Conservation (phyloP, 2,888 invertebrate genomes). For the Pegoplata infirma region DNA sequence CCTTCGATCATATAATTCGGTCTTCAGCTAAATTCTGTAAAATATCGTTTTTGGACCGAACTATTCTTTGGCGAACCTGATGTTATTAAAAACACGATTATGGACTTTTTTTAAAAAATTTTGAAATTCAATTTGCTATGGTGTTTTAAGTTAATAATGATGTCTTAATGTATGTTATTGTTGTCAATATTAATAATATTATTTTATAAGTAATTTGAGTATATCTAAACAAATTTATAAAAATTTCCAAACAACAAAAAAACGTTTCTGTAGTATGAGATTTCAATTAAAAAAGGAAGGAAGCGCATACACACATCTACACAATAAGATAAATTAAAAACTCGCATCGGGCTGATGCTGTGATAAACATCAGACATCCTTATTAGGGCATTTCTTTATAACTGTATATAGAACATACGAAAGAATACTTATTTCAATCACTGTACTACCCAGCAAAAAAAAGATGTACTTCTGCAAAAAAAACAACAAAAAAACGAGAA, state of each 20-base stretch:
- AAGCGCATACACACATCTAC: slow-evolving; percentile 8
- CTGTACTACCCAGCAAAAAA: too few species aligned
- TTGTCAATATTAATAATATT: slow-evolving; percentile 29
- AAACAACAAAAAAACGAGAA: too few species aligned
- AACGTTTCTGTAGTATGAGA: slow-evolving; percentile 45
- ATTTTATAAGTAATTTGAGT: slow-evolving; percentile 59
- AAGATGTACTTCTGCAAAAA: too few species aligned
- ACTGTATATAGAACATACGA: neutral
- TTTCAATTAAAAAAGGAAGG: slow-evolving; percentile 60
- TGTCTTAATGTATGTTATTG: slow-evolving; percentile 48
- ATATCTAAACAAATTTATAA: slow-evolving; percentile 52
- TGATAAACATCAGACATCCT: slow-evolving; percentile 60
- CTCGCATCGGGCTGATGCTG: slow-evolving; percentile 37
- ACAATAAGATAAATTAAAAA: slow-evolving; percentile 59
- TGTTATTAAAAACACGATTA: too few species aligned
- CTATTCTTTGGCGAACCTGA: too few species aligned
- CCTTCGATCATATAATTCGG: too few species aligned
- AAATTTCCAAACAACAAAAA: slow-evolving; percentile 4
- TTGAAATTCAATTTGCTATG: too few species aligned
- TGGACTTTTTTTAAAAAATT: too few species aligned
- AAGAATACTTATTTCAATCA: too few species aligned
- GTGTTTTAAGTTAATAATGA: too few species aligned
- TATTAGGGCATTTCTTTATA: slow-evolving; percentile 40
- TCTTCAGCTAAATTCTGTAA: too few species aligned
- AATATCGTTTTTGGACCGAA: too few species aligned